Base-by-base conservation (phyloP, 2,113 vertebrate genomes). In the Zingel zingel region DNA sequence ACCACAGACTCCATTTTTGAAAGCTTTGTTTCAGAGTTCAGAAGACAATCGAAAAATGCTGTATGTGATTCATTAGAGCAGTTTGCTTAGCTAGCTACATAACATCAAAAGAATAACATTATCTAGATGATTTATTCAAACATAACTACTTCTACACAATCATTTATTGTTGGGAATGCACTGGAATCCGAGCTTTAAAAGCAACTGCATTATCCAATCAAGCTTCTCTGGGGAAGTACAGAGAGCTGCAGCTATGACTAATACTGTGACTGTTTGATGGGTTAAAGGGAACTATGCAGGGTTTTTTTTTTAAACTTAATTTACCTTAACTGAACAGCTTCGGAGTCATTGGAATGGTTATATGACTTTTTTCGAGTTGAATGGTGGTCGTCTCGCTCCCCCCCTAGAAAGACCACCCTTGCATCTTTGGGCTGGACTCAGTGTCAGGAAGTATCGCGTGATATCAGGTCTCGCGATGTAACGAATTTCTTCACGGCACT, bases 181-280 rank as follows among this genome's bases (percentile, higher is more conserved):
- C 19, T 33, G 2, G 30, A n/a, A 27, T 48, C 16, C 11, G 21
- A 68, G 21, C 11, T 43, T 66, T 7, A 64, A 68, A 61, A 69
- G 19, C 21, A 76, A 65, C 19, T 75, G 30, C 50, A 61, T 74
- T 54, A 85, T 83, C 39, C 3, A 58, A 33, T 77, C 57, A 65
- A 11, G 62, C 30, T 63, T 68, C 45, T 13, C 13, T 9, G 16
- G 61, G 33, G 25, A 77, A 81, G 56, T 27, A 53, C 65, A 57
- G 39, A 18, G 25, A 68, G 45, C 63, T 65, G 3, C 36, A 23
- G 64, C 25, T 59, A 47, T 63, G 82, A 88, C 67, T 30, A 56
- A 19, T 4, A 63, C 7, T n/a, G 27, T 67, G 50, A 76, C 54
- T 36, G 72, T 54, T 33, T 2, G 57, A 43, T 19, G 10, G 10